phyloP scores from a whole-genome alignment of 2,797 vertebrate species.

The Eurystomus glaucurus region DNA sequence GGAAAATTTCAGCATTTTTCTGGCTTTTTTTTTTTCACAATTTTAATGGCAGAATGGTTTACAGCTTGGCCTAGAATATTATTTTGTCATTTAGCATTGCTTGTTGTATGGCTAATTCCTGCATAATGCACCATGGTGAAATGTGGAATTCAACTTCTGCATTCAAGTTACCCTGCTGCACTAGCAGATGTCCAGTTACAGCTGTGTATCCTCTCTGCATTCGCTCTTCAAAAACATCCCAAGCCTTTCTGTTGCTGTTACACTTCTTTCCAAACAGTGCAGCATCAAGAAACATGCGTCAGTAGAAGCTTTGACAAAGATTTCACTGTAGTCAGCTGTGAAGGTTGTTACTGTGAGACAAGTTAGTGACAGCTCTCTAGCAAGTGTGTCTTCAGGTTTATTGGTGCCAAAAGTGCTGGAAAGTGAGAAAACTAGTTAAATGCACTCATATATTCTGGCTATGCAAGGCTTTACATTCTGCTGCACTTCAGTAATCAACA shows the following conservation, averaged over 20 bases:
- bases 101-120: not conserved
- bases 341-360: slow-evolving; percentile 60
- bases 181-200: slow-evolving; percentile 29
- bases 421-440: slow-evolving; percentile 51
- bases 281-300: slow-evolving; percentile 23
- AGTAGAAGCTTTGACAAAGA: slow-evolving; percentile 49
- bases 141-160: not conserved
- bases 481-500: not conserved
- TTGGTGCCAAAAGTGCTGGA: slow-evolving; percentile 42
- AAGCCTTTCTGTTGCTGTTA: slow-evolving; percentile 48
- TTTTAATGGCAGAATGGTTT: not conserved
- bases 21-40: not conserved
- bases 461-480: slow-evolving; percentile 20
- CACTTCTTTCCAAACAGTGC: slow-evolving; percentile 32
- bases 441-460: not conserved
- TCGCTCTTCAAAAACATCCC: not conserved
- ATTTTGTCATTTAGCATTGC: not conserved
- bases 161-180: not conserved
- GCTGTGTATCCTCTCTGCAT: not conserved
- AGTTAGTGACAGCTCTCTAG: slow-evolving; percentile 67
- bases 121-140: not conserved
- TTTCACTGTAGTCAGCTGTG: slow-evolving; percentile 40
- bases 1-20: not conserved
- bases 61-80: not conserved
- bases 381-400: slow-evolving; percentile 36